Percentiles rank a stretch among this genome's conserved stretches.
phyloP scores from a whole-genome alignment of 1,140 invertebrate genomes.

The Chlorops oryzae region DNA sequence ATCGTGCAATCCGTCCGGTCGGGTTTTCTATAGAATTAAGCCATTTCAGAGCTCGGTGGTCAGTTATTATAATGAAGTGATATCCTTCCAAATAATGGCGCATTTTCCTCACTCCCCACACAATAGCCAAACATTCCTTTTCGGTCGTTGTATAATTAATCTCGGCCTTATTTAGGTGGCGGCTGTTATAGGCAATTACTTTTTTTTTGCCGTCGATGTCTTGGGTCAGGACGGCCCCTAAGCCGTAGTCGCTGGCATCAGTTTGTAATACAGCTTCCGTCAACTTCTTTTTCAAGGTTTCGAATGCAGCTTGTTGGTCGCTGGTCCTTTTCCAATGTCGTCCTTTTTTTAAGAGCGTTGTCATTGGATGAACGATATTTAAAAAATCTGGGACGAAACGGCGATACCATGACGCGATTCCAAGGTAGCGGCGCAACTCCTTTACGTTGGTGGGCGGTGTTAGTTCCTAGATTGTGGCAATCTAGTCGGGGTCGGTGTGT shows the following conservation, averaged over 20 bases:
- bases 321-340: constrained; percentile 4
- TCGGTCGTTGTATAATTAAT: too few species aligned
- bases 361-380: constrained; percentile 30
- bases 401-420: constrained; percentile 39
- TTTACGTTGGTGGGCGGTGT: constrained; percentile 22
- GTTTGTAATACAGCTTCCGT: constrained; percentile 6
- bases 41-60: constrained; percentile 32
- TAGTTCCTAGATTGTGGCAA: constrained; percentile 31
- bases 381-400: constrained; percentile 38
- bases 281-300: constrained; percentile 7
- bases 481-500: too few species aligned
- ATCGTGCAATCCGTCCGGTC: too few species aligned
- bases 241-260: constrained; percentile 6
- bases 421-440: constrained; percentile 40
- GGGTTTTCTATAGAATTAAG: constrained; percentile 36
- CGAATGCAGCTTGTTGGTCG: constrained; percentile 5
- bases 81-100: constrained; percentile 4
- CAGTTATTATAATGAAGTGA: not conserved
- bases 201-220: not conserved
- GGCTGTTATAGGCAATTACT: too few species aligned
- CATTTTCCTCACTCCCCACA: constrained; percentile 7
- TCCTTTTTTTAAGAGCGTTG: constrained; percentile 18
- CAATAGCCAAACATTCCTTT: constrained; percentile 2
- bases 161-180: too few species aligned
- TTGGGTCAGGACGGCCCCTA: not conserved